A percentile compares a stretch with the other conserved stretches of the same genome.
Conservation (phyloP, 2,888 invertebrate species). For the Dynastes grantii region DNA sequence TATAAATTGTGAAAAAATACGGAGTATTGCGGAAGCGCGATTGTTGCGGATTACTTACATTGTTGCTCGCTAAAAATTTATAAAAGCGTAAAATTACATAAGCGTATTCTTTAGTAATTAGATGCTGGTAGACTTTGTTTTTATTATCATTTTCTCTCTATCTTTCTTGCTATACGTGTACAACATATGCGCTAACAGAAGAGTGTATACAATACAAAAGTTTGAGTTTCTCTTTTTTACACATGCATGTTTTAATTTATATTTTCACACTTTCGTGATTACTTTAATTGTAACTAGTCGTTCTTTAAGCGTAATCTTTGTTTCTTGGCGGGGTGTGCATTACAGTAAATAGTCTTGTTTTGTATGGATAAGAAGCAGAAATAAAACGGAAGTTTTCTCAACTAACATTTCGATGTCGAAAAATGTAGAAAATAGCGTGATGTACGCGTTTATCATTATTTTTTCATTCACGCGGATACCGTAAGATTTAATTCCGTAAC, state of each 20-base stretch:
- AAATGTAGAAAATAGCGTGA: neutral
- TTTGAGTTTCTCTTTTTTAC: conserved; percentile 61
- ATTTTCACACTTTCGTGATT: conserved; percentile 63
- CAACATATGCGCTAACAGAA: too few species aligned
- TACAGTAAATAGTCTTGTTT: neutral
- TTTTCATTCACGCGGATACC: neutral
- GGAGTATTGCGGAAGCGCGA: conserved; percentile 49
- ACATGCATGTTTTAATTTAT: conserved; percentile 54
- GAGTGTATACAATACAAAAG: conserved; percentile 40
- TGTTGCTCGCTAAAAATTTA: conserved; percentile 56
- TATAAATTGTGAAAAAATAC: conserved; percentile 36
- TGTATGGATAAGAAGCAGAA: neutral
- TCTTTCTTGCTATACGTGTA: conserved; percentile 2
- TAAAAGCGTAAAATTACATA: conserved; percentile 63
- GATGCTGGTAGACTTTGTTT: conserved; percentile 51
- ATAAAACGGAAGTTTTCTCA: neutral
- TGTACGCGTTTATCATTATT: neutral
- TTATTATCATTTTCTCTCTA: conserved; percentile 40
- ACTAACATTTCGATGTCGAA: neutral
- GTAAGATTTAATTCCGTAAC: conserved; percentile 24
- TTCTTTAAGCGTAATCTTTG: neutral
- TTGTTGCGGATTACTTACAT: conserved; percentile 47
- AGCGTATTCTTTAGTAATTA: conserved; percentile 61
- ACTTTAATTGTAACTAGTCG: conserved; percentile 56
- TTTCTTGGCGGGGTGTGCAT: neutral